These are phyloP conservation scores for Osmoderma eremita DNA, from an alignment of 2,888 invertebrate genomes.

Conservation along the genomic window DNA sequence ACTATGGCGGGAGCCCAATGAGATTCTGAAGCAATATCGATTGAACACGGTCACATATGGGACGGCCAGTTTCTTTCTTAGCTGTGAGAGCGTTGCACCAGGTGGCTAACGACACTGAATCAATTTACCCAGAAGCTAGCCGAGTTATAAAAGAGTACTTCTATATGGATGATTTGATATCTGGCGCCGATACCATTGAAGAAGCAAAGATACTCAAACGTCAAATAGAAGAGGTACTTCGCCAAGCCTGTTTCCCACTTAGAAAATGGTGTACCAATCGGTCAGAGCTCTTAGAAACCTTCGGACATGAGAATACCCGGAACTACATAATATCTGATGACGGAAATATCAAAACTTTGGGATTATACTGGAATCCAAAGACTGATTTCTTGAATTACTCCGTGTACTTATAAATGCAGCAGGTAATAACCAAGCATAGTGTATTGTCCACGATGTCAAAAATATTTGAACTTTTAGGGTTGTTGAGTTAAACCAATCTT, in stretches of 20 bases:
- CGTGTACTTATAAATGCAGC: neutral
- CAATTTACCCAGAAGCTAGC: neutral
- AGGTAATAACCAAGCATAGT: neutral
- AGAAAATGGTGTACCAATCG: constrained; percentile 10
- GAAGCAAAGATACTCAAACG: neutral
- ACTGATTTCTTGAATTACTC: neutral
- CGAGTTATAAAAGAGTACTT: neutral
- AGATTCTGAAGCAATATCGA: neutral
- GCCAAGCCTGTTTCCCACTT: neutral
- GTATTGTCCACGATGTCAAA: constrained; percentile 13
- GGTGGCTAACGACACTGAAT: too few species aligned
- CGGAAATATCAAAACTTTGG: neutral
- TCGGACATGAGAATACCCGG: neutral
- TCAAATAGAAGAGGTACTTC: constrained; percentile 9
- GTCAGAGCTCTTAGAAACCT: neutral
- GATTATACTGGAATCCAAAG: neutral
- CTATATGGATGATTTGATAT: constrained; percentile 6
- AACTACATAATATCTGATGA: neutral
- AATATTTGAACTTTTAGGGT: neutral
- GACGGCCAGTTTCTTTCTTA: neutral
- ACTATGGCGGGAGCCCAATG: constrained; percentile 1
- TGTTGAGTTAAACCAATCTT: neutral
- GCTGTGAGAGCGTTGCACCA: too few species aligned
- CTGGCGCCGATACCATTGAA: constrained; percentile 1
- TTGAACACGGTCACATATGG: constrained; percentile 5